Percentiles rank a stretch among this genome's conserved stretches.
Conservation (phyloP, 2,888 invertebrate species). For the Chironomus tentans region DNA sequence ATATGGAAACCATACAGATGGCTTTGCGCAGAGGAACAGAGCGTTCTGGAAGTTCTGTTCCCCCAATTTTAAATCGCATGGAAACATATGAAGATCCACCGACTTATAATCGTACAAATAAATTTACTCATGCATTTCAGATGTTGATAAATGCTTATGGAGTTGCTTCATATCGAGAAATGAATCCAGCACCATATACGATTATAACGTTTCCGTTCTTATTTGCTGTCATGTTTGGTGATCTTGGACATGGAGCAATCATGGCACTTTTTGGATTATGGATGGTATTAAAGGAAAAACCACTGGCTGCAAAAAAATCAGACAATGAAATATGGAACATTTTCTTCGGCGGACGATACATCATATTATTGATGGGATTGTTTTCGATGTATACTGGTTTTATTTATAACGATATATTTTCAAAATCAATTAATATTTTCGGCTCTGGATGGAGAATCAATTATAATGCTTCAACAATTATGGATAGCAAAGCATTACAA, state of each 20-base stretch:
- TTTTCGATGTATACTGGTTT: slow-evolving; percentile 98
- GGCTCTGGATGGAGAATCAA: slow-evolving; percentile 75
- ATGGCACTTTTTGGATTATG: slow-evolving; percentile 88
- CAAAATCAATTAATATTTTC: slow-evolving; percentile 91
- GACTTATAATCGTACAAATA: slow-evolving; percentile 92
- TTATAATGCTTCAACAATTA: slow-evolving; percentile 49
- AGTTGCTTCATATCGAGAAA: slow-evolving; percentile 89
- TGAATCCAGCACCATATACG: slow-evolving; percentile 95
- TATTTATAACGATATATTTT: slow-evolving; percentile 96
- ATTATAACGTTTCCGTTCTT: slow-evolving; percentile 97
- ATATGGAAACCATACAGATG: slow-evolving; percentile 85
- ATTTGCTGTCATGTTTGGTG: slow-evolving; percentile 99
- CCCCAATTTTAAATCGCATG: slow-evolving; percentile 93
- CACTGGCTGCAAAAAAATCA: slow-evolving; percentile 74
- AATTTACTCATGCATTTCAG: slow-evolving; percentile 94
- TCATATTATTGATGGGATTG: slow-evolving; percentile 91
- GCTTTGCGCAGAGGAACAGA: slow-evolving; percentile 90
- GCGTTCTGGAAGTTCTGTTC: slow-evolving; percentile 78
- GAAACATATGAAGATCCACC: slow-evolving; percentile 83
- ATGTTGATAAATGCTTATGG: slow-evolving; percentile 93
- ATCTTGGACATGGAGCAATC: slow-evolving; percentile 86
- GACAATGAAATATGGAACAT: slow-evolving; percentile 96
- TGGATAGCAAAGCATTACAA: slow-evolving; percentile 47
- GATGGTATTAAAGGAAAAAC: slow-evolving; percentile 93
- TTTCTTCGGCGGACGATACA: slow-evolving; percentile 96